Conservation (phyloP, 2,888 invertebrate genomes). For the Erebia epiphron region DNA sequence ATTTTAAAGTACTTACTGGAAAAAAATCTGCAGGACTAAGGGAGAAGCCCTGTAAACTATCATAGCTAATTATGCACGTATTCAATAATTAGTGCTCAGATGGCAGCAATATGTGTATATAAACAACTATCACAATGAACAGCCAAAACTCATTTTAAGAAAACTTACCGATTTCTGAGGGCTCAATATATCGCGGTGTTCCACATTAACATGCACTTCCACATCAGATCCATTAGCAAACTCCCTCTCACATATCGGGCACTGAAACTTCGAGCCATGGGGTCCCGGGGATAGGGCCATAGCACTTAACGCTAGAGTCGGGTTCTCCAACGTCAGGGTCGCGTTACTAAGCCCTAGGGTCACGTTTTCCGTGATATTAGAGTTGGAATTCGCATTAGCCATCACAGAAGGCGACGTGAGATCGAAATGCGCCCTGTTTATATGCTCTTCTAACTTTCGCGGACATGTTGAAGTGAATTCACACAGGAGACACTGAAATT, state of each 20-base stretch:
- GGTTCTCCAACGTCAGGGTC: constrained; percentile 59
- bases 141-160: too few species aligned
- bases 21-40: too few species aligned
- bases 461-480: constrained; percentile 89
- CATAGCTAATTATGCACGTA: too few species aligned
- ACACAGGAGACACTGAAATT: constrained; percentile 88
- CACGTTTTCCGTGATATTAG: constrained; percentile 54
- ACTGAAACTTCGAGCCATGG: constrained; percentile 84
- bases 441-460: constrained; percentile 89
- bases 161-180: constrained; percentile 78
- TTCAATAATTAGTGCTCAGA: too few species aligned
- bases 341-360: constrained; percentile 62
- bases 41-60: too few species aligned
- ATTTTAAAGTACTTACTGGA: too few species aligned
- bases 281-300: constrained; percentile 77
- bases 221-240: constrained; percentile 90
- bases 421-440: constrained; percentile 92
- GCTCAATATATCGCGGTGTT: constrained; percentile 91
- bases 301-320: constrained; percentile 57
- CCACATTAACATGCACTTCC: constrained; percentile 93
- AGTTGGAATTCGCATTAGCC: constrained; percentile 66
- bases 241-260: constrained; percentile 90
- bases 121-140: too few species aligned
- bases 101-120: too few species aligned
- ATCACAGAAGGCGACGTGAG: constrained; percentile 88